A percentile compares a stretch with the other conserved stretches of the same genome.
These are phyloP conservation scores for Zaprionus vittiger DNA, from an alignment of 1,140 invertebrate species.

Conservation along the genomic window DNA sequence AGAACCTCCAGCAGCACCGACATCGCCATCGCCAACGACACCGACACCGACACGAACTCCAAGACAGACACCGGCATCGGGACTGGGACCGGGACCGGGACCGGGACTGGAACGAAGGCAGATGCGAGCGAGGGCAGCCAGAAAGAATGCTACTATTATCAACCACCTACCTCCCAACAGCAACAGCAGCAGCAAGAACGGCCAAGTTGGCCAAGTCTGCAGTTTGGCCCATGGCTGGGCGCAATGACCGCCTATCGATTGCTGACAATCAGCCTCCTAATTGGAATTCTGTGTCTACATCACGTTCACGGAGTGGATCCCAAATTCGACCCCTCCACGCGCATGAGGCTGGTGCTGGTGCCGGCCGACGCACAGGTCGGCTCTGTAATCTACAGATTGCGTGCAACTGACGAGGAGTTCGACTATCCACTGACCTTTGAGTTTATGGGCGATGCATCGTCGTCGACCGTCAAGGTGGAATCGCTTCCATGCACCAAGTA, in stretches of 20 bases:
- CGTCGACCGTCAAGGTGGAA: conserved; percentile 90
- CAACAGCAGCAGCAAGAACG: conserved; percentile 23
- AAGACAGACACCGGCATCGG: conserved; percentile 7
- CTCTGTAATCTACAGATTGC: conserved; percentile 92
- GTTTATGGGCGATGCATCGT: conserved; percentile 89
- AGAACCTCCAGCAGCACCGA: conserved; percentile 51
- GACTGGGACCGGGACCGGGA: background rate
- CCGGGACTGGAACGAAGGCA: conserved; percentile 4
- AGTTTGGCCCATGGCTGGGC: conserved; percentile 67
- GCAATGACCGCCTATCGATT: conserved; percentile 80
- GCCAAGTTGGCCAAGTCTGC: conserved; percentile 50
- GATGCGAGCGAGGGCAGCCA: conserved; percentile 53
- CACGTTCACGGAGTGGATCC: conserved; percentile 87
- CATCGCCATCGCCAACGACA: conserved; percentile 16
- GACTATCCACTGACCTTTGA: conserved; percentile 94
- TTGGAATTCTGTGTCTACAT: conserved; percentile 78
- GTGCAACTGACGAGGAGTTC: conserved; percentile 93
- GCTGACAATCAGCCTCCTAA: conserved; percentile 81
- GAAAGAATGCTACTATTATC: conserved; percentile 72
- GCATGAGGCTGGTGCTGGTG: conserved; percentile 91
- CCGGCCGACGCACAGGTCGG: conserved; percentile 92
- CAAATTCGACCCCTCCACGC: conserved; percentile 91
- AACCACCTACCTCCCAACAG: conserved; percentile 65
- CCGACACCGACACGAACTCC: conserved; percentile 14
- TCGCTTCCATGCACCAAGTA: conserved; percentile 92